Base-by-base conservation (phyloP, 2,113 vertebrate genomes). In the Coregonus clupeaformis region DNA sequence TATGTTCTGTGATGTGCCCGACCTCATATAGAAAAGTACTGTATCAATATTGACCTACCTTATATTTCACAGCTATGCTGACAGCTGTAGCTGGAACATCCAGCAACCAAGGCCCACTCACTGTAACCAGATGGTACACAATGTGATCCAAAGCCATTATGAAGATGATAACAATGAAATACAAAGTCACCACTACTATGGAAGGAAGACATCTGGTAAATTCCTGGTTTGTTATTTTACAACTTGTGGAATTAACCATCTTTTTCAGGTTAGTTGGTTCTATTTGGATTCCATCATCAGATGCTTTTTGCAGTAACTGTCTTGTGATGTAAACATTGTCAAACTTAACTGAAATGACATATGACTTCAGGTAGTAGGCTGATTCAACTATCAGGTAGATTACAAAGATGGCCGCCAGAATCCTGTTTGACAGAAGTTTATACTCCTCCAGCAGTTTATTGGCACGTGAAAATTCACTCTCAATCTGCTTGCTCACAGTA, bases 271-370 rank as follows among this genome's bases (percentile, higher is more conserved):
- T 80, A 55, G 72, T 36, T 3, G 45, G 59, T 30, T 84, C 47
- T 6, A 91, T 68, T 14, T 88, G 77, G 16, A 81, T 57, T 42
- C 83, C 85, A 74, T 77, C 82, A 3, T 81, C 79, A 1, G 1
- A 0, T 9, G 83, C 86, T 72, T 89, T 89, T 27, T 0, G 52
- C 32, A 75, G 63, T 68, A 96, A 85, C 66, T 90, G 84, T 72
- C 78, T 77, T n/a, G 94, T 94, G 3, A 92, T 80, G 5, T 93
- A 92, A 32, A 84, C 45, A 6, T 97, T 98, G 85, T 98, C 96
- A 72, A 98, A 98, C 18, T 2, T 73, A 24, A 95, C 82, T 36
- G 94, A 84, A 0, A 93, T 95, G 83, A 99, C 90, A 25, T 97
- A 98, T 1, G 85, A 91, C 73, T 93, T 94, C 62, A 99, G 81